A percentile compares a stretch with the other conserved stretches of the same genome.
phyloP scores from a whole-genome alignment of 2,113 vertebrate genomes.

The Hucho hucho region DNA sequence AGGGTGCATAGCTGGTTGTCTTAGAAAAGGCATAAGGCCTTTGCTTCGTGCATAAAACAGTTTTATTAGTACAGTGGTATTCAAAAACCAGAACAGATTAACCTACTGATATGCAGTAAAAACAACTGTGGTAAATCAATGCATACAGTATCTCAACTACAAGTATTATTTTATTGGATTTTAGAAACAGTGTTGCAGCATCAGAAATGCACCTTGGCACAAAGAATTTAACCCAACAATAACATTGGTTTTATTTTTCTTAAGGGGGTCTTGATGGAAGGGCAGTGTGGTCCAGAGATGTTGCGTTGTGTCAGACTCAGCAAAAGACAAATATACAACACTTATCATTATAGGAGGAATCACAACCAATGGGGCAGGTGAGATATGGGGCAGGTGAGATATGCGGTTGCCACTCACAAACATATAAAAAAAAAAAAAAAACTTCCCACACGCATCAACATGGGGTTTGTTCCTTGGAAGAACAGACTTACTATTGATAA shows the following conservation, averaged over 20 bases:
- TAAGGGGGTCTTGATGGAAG: conserved; percentile 35
- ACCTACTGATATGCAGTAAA: conserved; percentile 54
- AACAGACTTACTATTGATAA: conserved; percentile 38
- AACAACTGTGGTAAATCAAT: conserved; percentile 47
- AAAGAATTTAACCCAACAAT: conserved; percentile 35
- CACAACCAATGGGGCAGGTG: conserved; percentile 47
- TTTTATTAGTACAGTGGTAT: conserved; percentile 54
- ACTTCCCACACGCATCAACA: conserved; percentile 23
- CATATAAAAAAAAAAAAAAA: conserved; percentile 32
- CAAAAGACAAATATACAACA: conserved; percentile 50
- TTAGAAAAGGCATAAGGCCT: conserved; percentile 55
- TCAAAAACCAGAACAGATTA: conserved; percentile 47
- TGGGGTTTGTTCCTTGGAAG: conserved; percentile 24
- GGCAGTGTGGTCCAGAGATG: conserved; percentile 60
- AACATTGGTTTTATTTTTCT: conserved; percentile 25
- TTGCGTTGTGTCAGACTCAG: conserved; percentile 49
- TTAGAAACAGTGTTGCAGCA: conserved; percentile 51
- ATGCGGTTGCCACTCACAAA: conserved; percentile 49
- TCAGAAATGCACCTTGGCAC: conserved; percentile 66
- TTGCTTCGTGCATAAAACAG: conserved; percentile 57
- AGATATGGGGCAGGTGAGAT: too few species aligned
- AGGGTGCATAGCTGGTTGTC: conserved; percentile 64
- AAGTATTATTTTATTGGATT: conserved; percentile 38
- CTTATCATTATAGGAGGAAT: conserved; percentile 37
- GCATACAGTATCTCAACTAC: conserved; percentile 39